These are phyloP conservation scores for Argyresthia goedartella DNA, from an alignment of 2,888 invertebrate genomes.

Conservation along the genomic window DNA sequence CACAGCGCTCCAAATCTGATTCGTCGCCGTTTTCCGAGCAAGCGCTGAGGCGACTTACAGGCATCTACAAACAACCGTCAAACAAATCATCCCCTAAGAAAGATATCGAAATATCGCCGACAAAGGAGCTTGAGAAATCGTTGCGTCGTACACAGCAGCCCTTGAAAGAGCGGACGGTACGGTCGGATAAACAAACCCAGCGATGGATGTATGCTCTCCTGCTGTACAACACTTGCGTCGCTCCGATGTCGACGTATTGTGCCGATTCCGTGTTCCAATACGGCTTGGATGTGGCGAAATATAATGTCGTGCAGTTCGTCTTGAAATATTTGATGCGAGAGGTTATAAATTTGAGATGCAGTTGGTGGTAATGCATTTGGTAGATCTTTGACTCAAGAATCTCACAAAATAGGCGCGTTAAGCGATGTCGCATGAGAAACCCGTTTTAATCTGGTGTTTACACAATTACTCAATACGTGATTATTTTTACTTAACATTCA, in stretches of 20 bases:
- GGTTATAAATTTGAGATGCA: conserved; percentile 20
- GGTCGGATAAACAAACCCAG: conserved; percentile 25
- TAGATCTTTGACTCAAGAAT: not conserved
- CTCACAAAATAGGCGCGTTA: not conserved
- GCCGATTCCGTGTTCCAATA: conserved; percentile 49
- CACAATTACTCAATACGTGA: no score
- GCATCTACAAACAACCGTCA: not conserved
- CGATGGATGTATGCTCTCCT: conserved; percentile 57
- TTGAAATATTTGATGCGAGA: conserved; percentile 45
- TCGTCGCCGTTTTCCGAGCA: not conserved
- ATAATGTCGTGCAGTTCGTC: conserved; percentile 40
- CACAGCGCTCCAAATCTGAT: not conserved
- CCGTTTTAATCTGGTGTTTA: no score
- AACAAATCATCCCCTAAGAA: not conserved
- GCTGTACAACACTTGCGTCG: conserved; percentile 51
- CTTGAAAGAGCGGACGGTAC: conserved; percentile 9
- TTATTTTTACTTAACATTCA: no score
- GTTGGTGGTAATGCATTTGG: not conserved
- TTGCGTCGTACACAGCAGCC: conserved; percentile 10
- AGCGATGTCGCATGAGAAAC: no score
- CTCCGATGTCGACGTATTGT: conserved; percentile 54
- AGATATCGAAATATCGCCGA: not conserved
- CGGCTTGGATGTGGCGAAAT: conserved; percentile 54
- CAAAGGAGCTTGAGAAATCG: not conserved
- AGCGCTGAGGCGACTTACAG: not conserved